Conservation (phyloP, 2,888 invertebrate species). For the Frankliniella fusca region DNA sequence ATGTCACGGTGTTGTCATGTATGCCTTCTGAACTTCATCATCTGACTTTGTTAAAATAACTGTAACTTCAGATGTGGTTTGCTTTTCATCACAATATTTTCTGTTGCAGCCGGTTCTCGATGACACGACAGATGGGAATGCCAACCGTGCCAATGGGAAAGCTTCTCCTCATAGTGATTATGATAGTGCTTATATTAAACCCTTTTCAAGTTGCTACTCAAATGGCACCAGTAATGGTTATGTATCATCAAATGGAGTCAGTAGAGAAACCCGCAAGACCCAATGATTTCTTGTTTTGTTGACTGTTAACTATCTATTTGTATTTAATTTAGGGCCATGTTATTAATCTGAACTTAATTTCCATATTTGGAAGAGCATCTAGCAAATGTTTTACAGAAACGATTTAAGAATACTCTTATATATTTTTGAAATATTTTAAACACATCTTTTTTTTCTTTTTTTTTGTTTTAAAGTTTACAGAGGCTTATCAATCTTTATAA, state of each 20-base stretch:
- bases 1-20: too few species aligned
- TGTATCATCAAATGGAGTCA: constrained; percentile 34
- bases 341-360: not conserved
- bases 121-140: constrained; percentile 34
- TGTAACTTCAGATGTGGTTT: not conserved
- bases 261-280: constrained; percentile 25
- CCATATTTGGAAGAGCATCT: not conserved
- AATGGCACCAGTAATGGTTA: constrained; percentile 40
- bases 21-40: too few species aligned
- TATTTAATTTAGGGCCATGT: constrained; percentile 12
- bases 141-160: constrained; percentile 34
- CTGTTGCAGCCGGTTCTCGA: constrained; percentile 36
- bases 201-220: constrained; percentile 39
- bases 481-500: not conserved
- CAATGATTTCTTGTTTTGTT: constrained; percentile 27
- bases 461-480: constrained; percentile 1
- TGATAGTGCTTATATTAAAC: constrained; percentile 37
- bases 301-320: constrained; percentile 18
- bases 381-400: not conserved
- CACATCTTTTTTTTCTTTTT: too few species aligned
- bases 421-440: constrained; percentile 1
- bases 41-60: too few species aligned
- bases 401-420: not conserved
- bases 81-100: not conserved
- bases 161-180: constrained; percentile 36